phyloP scores from a whole-genome alignment of 2,113 vertebrate genomes.

The Sceloporus undulatus region DNA sequence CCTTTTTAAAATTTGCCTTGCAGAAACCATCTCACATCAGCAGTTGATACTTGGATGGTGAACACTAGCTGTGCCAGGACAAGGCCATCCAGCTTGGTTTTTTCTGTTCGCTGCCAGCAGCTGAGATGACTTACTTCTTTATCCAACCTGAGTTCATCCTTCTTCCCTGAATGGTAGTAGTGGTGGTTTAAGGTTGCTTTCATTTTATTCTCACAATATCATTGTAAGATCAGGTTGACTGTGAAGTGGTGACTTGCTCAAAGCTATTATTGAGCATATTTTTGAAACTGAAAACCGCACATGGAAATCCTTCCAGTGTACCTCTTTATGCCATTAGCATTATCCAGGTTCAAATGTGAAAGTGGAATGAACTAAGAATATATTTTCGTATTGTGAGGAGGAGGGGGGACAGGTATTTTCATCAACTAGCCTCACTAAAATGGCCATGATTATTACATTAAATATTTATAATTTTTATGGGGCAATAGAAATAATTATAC shows the following conservation, averaged over 20 bases:
- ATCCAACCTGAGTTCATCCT: background rate
- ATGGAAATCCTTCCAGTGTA: too few species aligned
- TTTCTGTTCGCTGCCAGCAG: slow-evolving; percentile 28
- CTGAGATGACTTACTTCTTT: slow-evolving; percentile 4
- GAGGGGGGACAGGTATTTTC: background rate
- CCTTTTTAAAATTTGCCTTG: slow-evolving; percentile 78
- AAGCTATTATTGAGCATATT: background rate
- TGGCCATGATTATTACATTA: background rate
- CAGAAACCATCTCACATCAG: slow-evolving; percentile 77
- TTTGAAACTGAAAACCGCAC: too few species aligned
- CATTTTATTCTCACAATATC: background rate
- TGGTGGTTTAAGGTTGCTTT: background rate
- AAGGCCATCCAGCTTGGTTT: slow-evolving; percentile 36
- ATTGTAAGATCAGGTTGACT: background rate
- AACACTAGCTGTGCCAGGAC: slow-evolving; percentile 59
- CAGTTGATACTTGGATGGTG: slow-evolving; percentile 61
- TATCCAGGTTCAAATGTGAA: background rate
- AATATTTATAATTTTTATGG: background rate
- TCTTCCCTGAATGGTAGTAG: background rate
- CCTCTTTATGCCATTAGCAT: too few species aligned
- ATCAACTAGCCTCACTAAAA: background rate
- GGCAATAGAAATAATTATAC: background rate
- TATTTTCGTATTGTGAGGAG: slow-evolving; percentile 33
- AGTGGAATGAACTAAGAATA: slow-evolving; percentile 65
- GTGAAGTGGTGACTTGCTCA: background rate